Evolutionary conservation across 2,888 invertebrate genomes (phyloP).

Genomic region (Cantharis rufa): DNA sequence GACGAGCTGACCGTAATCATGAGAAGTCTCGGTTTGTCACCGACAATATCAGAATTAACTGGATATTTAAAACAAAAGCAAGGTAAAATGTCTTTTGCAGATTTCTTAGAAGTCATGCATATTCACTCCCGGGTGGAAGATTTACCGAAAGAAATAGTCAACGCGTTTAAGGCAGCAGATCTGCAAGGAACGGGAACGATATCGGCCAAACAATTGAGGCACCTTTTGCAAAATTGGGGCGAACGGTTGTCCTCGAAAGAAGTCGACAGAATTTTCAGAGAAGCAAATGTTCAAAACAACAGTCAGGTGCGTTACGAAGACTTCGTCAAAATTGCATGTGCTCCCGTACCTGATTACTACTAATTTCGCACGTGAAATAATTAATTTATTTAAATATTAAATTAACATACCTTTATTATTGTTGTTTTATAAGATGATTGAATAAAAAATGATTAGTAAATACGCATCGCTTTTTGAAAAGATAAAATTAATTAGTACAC

Average conservation of each 20-base stretch:
- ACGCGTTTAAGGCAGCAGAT: constrained; percentile 90
- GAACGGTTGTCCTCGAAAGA: constrained; percentile 79
- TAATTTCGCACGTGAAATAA: constrained; percentile 50
- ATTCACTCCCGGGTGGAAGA: constrained; percentile 85
- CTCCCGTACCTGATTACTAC: constrained; percentile 92
- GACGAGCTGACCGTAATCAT: constrained; percentile 93
- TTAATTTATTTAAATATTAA: neutral
- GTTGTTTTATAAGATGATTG: neutral
- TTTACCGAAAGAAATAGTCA: constrained; percentile 81
- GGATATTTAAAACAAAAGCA: constrained; percentile 80
- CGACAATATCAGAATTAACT: constrained; percentile 88
- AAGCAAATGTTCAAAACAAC: constrained; percentile 82
- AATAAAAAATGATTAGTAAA: neutral
- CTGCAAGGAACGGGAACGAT: constrained; percentile 72
- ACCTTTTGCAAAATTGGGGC: constrained; percentile 89
- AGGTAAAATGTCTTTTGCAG: constrained; percentile 93
- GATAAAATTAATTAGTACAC: neutral
- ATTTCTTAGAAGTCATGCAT: constrained; percentile 94
- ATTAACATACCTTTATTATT: neutral
- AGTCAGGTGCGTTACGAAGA: constrained; percentile 87
- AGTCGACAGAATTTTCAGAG: constrained; percentile 88
- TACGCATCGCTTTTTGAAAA: neutral
- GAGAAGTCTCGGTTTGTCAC: constrained; percentile 92
- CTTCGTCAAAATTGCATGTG: constrained; percentile 90
- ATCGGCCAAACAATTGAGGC: constrained; percentile 80